phyloP scores from a whole-genome alignment of 2,888 invertebrate genomes.

The Pristionchus mayeri region DNA sequence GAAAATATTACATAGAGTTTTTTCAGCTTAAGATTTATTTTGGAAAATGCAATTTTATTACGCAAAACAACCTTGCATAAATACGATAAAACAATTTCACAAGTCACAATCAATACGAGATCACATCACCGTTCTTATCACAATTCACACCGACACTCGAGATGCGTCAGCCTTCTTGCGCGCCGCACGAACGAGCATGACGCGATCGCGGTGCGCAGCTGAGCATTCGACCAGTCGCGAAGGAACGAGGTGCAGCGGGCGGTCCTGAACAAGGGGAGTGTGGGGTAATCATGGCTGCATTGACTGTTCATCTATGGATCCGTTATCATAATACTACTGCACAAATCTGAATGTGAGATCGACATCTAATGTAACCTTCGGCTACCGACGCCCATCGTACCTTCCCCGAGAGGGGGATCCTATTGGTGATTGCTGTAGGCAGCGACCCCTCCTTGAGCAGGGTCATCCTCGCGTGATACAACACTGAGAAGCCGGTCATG shows the following conservation, averaged over 20 bases:
- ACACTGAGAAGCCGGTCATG: slow-evolving; percentile 71
- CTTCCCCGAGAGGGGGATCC: slow-evolving; percentile 41
- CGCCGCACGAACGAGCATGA: slow-evolving; percentile 35
- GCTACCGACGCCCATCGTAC: slow-evolving; percentile 34
- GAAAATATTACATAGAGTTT: too few relatives aligned
- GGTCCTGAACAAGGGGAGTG: slow-evolving; percentile 26
- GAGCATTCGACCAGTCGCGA: slow-evolving; percentile 19
- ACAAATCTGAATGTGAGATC: background rate
- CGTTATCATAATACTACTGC: background rate
- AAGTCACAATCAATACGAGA: background rate
- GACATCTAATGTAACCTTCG: background rate
- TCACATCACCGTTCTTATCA: background rate
- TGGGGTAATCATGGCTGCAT: too few relatives aligned
- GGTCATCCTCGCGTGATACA: slow-evolving; percentile 61
- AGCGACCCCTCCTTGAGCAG: slow-evolving; percentile 16
- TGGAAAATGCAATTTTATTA: too few relatives aligned
- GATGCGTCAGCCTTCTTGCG: slow-evolving; percentile 42
- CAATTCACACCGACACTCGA: background rate
- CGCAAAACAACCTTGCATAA: background rate
- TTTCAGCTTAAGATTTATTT: too few relatives aligned
- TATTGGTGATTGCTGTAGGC: background rate
- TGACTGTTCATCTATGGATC: background rate
- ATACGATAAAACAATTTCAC: background rate
- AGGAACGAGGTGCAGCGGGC: slow-evolving; percentile 34
- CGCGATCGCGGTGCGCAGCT: slow-evolving; percentile 6